A percentile compares a stretch with the other conserved stretches of the same genome.
Conservation (phyloP, 1,140 invertebrate species). For the Lepidurus couesii region DNA sequence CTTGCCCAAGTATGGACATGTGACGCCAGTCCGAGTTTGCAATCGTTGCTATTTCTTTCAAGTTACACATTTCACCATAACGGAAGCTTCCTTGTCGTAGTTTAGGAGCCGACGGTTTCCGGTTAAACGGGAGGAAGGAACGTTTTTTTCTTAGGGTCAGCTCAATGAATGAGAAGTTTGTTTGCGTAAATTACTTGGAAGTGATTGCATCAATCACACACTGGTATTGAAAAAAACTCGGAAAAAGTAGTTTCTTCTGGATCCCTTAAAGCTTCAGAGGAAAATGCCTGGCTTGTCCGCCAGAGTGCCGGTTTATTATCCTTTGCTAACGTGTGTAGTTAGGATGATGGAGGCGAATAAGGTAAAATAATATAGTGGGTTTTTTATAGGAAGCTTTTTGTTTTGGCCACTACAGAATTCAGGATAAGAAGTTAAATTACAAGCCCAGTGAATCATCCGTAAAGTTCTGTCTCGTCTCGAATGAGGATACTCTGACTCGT, state of each 20-base stretch:
- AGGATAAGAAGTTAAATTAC: too few species aligned
- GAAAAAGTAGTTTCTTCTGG: not conserved
- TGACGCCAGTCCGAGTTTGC: constrained; percentile 88
- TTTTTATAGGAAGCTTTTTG: too few species aligned
- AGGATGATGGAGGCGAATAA: too few species aligned
- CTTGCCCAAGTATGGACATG: constrained; percentile 82
- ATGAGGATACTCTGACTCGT: too few species aligned
- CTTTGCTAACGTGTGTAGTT: too few species aligned
- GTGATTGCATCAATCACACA: constrained; percentile 9
- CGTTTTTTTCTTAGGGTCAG: not conserved
- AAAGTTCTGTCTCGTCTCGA: too few species aligned
- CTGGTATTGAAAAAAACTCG: not conserved
- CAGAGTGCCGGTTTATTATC: too few species aligned
- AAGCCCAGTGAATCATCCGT: too few species aligned
- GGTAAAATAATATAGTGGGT: too few species aligned
- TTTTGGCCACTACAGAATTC: too few species aligned
- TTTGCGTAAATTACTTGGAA: not conserved
- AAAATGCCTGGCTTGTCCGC: not conserved
- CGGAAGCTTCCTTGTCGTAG: constrained; percentile 36
- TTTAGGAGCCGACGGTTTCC: not conserved
- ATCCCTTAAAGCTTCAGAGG: not conserved
- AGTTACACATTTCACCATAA: constrained; percentile 57
- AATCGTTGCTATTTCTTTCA: constrained; percentile 80
- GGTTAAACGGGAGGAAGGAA: not conserved
- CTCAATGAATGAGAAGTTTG: not conserved